Evolutionary conservation across 2,113 vertebrate genomes (phyloP), one percentile per base, ranked within the genome.

Genomic region (Isichthys henryi): DNA sequence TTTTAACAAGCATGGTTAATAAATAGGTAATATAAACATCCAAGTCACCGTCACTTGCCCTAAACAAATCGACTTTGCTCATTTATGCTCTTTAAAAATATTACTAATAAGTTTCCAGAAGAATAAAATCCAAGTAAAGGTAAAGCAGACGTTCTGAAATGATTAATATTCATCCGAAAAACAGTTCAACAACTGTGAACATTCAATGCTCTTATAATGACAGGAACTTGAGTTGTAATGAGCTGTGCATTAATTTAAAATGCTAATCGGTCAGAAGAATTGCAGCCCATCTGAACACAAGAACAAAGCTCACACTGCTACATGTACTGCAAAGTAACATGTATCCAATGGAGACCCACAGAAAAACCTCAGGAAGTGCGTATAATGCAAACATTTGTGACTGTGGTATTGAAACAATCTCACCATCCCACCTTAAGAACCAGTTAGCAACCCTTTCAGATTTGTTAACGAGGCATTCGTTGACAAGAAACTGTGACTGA

Each of bases 141-240:
- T 80, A 80, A 2, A 11, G 13, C 31, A 77, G 70, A 31, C 39
- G 70, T 80, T 39, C 74, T 39, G 74, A 80, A 77, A 43, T 80
- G 74, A 80, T 80, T 39, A 80, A 80, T 80, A 80, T 80, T 80
- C 74, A 80, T 80, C 35, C 17, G 5, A 43, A 80, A 39, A 80
- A 80, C 74, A 19, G 31, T 70, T 70, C n/a, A 62, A n/a, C 21
- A 80, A 39, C 74, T 43, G 74, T 39, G 35, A 80, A 80, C 35
- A 77, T 77, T 77, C 35, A 19, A 80, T 4, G 74, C 31, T 80
- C 35, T 19, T 80, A 80, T 35, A 43, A 77, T 13, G 31, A 43
- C 35, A 77, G 43, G 74, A 80, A 80, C 74, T 80, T 80, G 74
- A 80, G 74, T 43, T 80, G 74, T 43, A 80, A 80, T 80, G 74